Base-by-base conservation (phyloP, 2,888 invertebrate species). In the Danaus chrysippus region DNA sequence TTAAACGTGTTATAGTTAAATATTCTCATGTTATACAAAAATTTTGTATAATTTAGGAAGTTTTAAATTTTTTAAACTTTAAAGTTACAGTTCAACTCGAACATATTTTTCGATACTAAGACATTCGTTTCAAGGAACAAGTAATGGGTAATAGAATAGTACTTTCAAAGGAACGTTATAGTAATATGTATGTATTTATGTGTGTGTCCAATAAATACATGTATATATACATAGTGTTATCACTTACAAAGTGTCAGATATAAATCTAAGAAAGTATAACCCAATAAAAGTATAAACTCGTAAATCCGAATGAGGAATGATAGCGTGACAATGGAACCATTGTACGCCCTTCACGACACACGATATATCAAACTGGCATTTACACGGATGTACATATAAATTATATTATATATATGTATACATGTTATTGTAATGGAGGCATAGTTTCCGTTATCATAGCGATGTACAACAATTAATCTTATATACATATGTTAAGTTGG, bases 231-330 rank as follows among this genome's bases (percentile, higher is more conserved):
- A 15, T 8, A 13, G 49, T 49, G 17, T 15, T 49, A 49, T 49
- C 49, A 56, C 17, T 56, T 43, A 56, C 43, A 56, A 56, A 56
- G 19, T 56, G 42, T 43, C 63, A 54, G 60, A 61, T 64, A 64
- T 62, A 68, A 66, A 64, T 64, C 62, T 49, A 58, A 69, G 63
- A 69, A 71, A 72, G 74, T 78, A 78, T 75, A 77, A 75, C 75
- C 75, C 75, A 75, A 77, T 79, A 77, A 77, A 80, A 76, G 78
- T 76, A 79, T 86, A 78, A 84, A 83, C 77, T 75, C 76, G 81
- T 86, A 84, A 86, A 86, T 82, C 75, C 70, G 70, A 69, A 71
- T 77, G 77, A 79, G 75, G 74, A 54, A 65, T 63, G 58, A 70
- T 66, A 66, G 79, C 82, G 81, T 83, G 82, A 81, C 79, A 74